These are phyloP conservation scores for Potamilus streckersoni DNA, from an alignment of 1,140 invertebrate species.

Conservation along the genomic window DNA sequence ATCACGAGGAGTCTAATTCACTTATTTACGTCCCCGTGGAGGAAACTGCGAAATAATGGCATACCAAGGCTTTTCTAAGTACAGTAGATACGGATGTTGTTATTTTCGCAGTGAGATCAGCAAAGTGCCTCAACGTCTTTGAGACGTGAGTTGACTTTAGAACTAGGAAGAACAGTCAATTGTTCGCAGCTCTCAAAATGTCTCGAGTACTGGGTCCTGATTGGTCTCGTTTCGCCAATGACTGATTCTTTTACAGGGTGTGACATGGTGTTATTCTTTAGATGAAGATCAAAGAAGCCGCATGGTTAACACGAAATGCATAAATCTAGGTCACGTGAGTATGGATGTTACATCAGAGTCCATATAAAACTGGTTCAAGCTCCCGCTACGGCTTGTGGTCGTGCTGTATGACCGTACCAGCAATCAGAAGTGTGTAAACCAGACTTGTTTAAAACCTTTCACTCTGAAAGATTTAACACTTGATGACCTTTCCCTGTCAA, in stretches of 20 bases:
- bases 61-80: conserved; percentile 25
- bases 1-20: conserved; percentile 51
- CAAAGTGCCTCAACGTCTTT: conserved; percentile 3
- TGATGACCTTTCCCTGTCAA: conserved; percentile 32
- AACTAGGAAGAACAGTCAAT: conserved; percentile 16
- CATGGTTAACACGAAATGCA: conserved; percentile 7
- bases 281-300: conserved; percentile 5
- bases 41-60: conserved; percentile 31
- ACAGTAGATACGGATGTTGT: conserved; percentile 51
- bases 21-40: conserved; percentile 39
- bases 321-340: neutral
- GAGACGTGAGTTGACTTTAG: conserved; percentile 36
- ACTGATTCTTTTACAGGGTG: conserved; percentile 11
- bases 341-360: neutral
- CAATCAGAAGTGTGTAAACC: conserved; percentile 7
- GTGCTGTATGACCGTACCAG: conserved; percentile 26
- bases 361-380: neutral
- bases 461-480: conserved; percentile 30
- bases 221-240: neutral
- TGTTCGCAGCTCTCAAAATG: conserved; percentile 7
- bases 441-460: conserved; percentile 25
- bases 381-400: neutral
- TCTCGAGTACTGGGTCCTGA: neutral
- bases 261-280: conserved; percentile 6
- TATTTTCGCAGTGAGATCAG: conserved; percentile 31